A percentile compares a stretch with the other conserved stretches of the same genome.
Evolutionary conservation across 2,113 vertebrate species (phyloP).

Genomic region (Anolis carolinensis): DNA sequence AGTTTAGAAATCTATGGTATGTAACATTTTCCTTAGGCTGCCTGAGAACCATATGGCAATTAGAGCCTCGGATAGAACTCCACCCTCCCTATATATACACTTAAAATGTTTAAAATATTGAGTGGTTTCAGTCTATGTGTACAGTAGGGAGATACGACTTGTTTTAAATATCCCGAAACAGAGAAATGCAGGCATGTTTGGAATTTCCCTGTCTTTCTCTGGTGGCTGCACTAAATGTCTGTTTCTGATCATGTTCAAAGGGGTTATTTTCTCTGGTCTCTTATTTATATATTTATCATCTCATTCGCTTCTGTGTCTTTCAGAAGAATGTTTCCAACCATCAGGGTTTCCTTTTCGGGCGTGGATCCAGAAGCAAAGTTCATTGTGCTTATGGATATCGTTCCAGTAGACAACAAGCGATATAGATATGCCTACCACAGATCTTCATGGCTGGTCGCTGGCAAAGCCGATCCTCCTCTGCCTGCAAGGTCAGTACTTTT

Average conservation of each 20-base stretch:
- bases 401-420: slow-evolving; percentile 97
- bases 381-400: slow-evolving; percentile 98
- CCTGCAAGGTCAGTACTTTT: slow-evolving; percentile 88
- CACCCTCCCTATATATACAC: background rate
- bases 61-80: too few species aligned
- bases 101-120: background rate
- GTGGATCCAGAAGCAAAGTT: slow-evolving; percentile 97
- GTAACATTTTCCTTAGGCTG: background rate
- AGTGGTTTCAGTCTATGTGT: background rate
- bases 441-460: slow-evolving; percentile 97
- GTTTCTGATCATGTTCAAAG: slow-evolving; percentile 23
- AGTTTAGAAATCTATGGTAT: too few species aligned
- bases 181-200: slow-evolving; percentile 6
- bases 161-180: background rate
- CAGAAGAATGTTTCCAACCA: slow-evolving; percentile 99
- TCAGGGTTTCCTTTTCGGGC: slow-evolving; percentile 96
- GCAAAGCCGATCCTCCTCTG: slow-evolving; percentile 95
- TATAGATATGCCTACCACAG: slow-evolving; percentile 98
- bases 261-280: background rate
- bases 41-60: background rate
- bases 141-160: background rate
- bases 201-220: background rate
- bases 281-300: slow-evolving; percentile 14
- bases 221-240: background rate
- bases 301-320: slow-evolving; percentile 48